Percentiles rank a stretch among this genome's conserved stretches.
Evolutionary conservation across 1,140 invertebrate genomes (phyloP).

Genomic region (Cryptotermes secundus): DNA sequence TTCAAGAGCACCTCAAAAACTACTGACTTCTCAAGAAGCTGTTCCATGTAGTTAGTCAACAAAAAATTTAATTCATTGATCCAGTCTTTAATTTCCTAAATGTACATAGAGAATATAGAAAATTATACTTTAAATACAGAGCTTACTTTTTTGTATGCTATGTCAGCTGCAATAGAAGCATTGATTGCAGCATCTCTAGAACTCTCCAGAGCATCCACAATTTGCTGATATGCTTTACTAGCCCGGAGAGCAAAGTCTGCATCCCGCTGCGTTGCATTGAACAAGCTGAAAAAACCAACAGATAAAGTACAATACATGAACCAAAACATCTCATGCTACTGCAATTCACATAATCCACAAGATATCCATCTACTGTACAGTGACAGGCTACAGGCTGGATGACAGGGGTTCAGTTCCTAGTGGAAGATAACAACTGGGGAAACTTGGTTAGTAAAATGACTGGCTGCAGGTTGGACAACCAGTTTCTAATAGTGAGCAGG

Average conservation of each 20-base stretch:
- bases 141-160: constrained; percentile 54
- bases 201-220: constrained; percentile 64
- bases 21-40: too few relatives aligned
- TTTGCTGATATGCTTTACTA: constrained; percentile 79
- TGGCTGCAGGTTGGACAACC: too few relatives aligned
- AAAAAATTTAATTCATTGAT: not conserved
- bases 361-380: too few relatives aligned
- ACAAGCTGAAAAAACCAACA: constrained; percentile 55
- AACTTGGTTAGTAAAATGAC: too few relatives aligned
- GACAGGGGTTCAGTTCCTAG: too few relatives aligned
- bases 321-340: too few relatives aligned
- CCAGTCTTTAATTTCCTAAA: not conserved
- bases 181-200: constrained; percentile 64
- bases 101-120: not conserved
- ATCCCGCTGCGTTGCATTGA: constrained; percentile 64
- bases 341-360: too few relatives aligned
- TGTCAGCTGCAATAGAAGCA: constrained; percentile 61
- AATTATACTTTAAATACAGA: not conserved
- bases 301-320: not conserved
- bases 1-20: too few relatives aligned
- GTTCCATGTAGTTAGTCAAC: too few relatives aligned
- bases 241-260: constrained; percentile 71
- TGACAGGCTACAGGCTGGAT: too few relatives aligned
- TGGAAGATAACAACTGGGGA: too few relatives aligned
- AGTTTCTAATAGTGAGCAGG: too few relatives aligned